These are phyloP conservation scores for Melieria crassipennis DNA, from an alignment of 2,888 invertebrate genomes.

Conservation along the genomic window DNA sequence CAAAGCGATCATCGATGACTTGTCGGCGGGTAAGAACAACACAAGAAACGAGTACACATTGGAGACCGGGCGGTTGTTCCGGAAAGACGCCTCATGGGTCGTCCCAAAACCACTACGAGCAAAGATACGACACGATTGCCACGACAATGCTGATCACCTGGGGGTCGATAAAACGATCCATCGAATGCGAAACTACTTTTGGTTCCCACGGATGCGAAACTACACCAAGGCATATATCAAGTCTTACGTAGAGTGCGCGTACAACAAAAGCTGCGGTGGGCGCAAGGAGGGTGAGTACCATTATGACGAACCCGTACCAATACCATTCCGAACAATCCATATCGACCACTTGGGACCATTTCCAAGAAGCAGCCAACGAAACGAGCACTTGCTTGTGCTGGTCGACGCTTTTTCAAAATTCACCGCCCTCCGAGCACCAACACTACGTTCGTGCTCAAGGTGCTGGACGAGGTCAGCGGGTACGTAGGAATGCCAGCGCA, in stretches of 20 bases:
- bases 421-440: conserved; percentile 6
- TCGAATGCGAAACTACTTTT: conserved; percentile 21
- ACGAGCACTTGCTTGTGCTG: conserved; percentile 33
- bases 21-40: not conserved
- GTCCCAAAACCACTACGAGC: conserved; percentile 32
- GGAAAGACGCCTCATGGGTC: conserved; percentile 19
- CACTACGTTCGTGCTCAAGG: not conserved
- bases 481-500: too few relatives aligned
- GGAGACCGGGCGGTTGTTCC: conserved; percentile 20
- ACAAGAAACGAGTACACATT: conserved; percentile 1
- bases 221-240: conserved; percentile 17
- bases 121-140: conserved; percentile 21
- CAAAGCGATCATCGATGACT: not conserved
- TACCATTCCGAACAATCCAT: conserved; percentile 34
- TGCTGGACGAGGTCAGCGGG: too few relatives aligned
- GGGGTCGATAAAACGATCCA: conserved; percentile 30
- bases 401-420: conserved; percentile 39
- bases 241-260: conserved; percentile 51
- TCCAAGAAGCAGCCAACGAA: conserved; percentile 30
- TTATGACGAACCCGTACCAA: conserved; percentile 23
- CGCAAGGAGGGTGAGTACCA: conserved; percentile 36
- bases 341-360: conserved; percentile 36
- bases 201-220: conserved; percentile 26
- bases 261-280: conserved; percentile 48
- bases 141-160: conserved; percentile 33